phyloP scores from a whole-genome alignment of 2,113 vertebrate species.

The Hymenochirus boettgeri region DNA sequence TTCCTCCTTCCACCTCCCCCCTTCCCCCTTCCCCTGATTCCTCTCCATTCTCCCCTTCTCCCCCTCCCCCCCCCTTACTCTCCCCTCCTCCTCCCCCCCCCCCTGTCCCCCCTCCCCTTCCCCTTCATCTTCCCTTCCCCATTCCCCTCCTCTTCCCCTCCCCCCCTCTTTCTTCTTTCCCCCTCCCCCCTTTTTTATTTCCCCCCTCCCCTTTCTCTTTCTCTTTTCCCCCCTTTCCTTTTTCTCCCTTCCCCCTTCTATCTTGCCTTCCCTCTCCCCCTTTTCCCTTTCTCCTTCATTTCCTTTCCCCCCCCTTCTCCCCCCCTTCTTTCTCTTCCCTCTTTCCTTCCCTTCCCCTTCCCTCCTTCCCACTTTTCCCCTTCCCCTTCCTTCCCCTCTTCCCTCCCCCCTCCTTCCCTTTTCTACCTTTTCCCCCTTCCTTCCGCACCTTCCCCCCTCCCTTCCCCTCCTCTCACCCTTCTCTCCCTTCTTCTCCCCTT shows the following conservation, averaged over 20 bases:
- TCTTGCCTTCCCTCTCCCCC: background rate
- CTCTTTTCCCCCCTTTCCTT: background rate
- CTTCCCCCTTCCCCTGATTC: too few relatives aligned
- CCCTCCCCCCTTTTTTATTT: too few relatives aligned
- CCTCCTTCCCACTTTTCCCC: too few relatives aligned
- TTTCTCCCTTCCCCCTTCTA: background rate
- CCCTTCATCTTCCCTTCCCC: background rate
- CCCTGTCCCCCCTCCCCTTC: background rate
- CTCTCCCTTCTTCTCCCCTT: background rate
- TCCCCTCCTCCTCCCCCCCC: too few relatives aligned
- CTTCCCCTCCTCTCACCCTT: too few relatives aligned
- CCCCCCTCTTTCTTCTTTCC: background rate
- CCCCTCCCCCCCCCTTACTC: too few relatives aligned
- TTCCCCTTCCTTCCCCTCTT: background rate
- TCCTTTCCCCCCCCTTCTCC: too few relatives aligned
- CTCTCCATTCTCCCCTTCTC: too few relatives aligned
- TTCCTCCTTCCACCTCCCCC: background rate
- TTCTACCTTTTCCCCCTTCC: background rate
- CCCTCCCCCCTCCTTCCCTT: background rate
- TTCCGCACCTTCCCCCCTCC: background rate
- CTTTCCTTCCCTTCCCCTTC: background rate
- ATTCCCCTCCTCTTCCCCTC: too few relatives aligned
- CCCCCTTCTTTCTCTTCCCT: background rate
- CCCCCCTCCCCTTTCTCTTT: background rate
- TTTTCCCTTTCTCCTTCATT: too few relatives aligned